Evolutionary conservation across 2,113 vertebrate genomes (phyloP).

Genomic region (Hoplias malabaricus): DNA sequence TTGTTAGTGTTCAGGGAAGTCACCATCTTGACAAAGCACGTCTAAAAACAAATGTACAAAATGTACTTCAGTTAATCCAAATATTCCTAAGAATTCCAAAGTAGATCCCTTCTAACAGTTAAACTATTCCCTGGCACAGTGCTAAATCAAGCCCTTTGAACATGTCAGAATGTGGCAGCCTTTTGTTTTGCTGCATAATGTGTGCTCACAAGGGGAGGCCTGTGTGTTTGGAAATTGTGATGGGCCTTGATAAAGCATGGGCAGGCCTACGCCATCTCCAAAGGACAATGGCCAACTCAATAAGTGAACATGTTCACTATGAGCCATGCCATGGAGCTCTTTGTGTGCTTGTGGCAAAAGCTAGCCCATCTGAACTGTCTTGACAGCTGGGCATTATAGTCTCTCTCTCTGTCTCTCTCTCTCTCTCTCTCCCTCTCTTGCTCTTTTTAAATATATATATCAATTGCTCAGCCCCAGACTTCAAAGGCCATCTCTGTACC

Average conservation of each 20-base stretch:
- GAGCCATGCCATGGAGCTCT: constrained; percentile 62
- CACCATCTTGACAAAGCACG: neutral
- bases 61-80: neutral
- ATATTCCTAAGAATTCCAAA: neutral
- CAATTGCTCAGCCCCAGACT: neutral
- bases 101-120: constrained; percentile 67
- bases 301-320: constrained; percentile 67
- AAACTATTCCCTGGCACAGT: constrained; percentile 59
- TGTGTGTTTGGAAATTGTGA: constrained; percentile 70
- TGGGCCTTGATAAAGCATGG: constrained; percentile 72
- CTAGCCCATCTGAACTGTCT: constrained; percentile 53
- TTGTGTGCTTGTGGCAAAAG: constrained; percentile 58
- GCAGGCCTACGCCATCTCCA: constrained; percentile 78
- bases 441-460: neutral
- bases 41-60: neutral
- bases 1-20: neutral
- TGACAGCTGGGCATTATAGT: constrained; percentile 48
- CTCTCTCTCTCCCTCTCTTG: neutral
- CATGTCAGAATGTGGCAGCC: constrained; percentile 74
- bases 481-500: neutral
- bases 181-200: constrained; percentile 71
- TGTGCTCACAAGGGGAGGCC: constrained; percentile 75
- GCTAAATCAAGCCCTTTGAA: constrained; percentile 72
- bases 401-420: constrained; percentile 3
- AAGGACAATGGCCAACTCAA: constrained; percentile 73